Evolutionary conservation across 2,888 invertebrate species (phyloP).

Genomic region (Andrena fulva): DNA sequence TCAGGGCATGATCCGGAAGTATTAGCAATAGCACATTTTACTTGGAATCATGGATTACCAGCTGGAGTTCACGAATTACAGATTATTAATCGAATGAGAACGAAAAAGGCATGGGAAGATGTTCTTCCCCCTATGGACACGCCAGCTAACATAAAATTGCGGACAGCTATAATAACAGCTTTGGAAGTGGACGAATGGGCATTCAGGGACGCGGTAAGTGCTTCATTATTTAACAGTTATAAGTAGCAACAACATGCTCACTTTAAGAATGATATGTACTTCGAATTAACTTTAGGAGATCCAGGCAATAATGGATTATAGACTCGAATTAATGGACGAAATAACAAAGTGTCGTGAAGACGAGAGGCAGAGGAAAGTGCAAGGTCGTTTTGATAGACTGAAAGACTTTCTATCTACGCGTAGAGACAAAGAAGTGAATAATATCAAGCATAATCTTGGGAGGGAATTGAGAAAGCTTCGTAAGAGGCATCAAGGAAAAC

Average conservation of each 20-base stretch:
- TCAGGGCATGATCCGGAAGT: conserved; percentile 87
- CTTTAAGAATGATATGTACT: neutral
- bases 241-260: neutral
- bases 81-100: conserved; percentile 89
- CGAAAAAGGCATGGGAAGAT: conserved; percentile 88
- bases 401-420: conserved; percentile 86
- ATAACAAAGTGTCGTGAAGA: conserved; percentile 87
- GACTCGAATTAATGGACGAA: conserved; percentile 89
- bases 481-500: conserved; percentile 79
- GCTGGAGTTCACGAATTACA: conserved; percentile 88
- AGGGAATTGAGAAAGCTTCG: conserved; percentile 86
- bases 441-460: conserved; percentile 85
- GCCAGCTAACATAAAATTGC: conserved; percentile 87
- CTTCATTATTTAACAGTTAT: conserved; percentile 17
- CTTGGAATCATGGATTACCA: conserved; percentile 89
- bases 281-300: conserved; percentile 86
- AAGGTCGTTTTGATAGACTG: conserved; percentile 84
- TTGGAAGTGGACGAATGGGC: conserved; percentile 94
- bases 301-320: conserved; percentile 89
- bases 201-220: conserved; percentile 90
- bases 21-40: conserved; percentile 87
- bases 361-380: conserved; percentile 84
- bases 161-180: conserved; percentile 90
- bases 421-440: conserved; percentile 86
- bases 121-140: conserved; percentile 86